Evolutionary conservation across 37 sponge, comb jelly and placozoan species (phyloP), one percentile per base, ranked within the genome.

Genomic region (Axinella damicornis): DNA sequence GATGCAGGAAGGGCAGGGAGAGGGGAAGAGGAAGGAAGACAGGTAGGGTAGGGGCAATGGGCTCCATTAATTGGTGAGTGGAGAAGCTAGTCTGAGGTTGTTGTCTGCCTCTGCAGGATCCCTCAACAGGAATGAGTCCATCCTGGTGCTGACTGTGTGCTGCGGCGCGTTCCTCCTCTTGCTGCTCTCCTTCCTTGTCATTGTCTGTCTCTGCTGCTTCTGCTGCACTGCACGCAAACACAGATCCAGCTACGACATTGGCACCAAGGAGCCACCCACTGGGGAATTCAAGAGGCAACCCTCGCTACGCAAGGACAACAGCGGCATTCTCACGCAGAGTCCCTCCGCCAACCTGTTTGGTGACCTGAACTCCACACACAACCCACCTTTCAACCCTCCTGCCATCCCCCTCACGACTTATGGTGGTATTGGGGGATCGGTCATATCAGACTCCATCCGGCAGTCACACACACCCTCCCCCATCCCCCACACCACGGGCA

Each of bases 251-350:
- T 69, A 68, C 58, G 11, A 5, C 16, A 28, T 63, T 2, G 25
- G 40, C 34, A 55, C 27, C 35, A 54, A 39, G 65, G 60, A 9
- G 28, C 5, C 17, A 19, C n/a, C n/a, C n/a, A n/a, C n/a, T n/a
- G 63, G 63, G 28, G 41, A n/a, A 9, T 79, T 66, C 53, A 30
- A 21, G 32, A 54, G 59, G 9, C 58, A 53, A 32, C 14, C 71
- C 60, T 81, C 82, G 15, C 41, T 58, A 4, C 39, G 65, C 9
- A 91, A 78, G 72, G 92, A 91, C 60, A 82, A 86, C 72, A 78
- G 88, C 2, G 87, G 77, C 0, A 81, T 86, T 15, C 40, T 81
- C 11, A 36, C 21, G 31, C 40, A 5, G 14, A 34, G 52, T 31
- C 32, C 77, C 30, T 31, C 73, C 24, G 60, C 57, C n/a, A 24